Conservation (phyloP, 2,113 vertebrate genomes). For the Eptesicus fuscus region DNA sequence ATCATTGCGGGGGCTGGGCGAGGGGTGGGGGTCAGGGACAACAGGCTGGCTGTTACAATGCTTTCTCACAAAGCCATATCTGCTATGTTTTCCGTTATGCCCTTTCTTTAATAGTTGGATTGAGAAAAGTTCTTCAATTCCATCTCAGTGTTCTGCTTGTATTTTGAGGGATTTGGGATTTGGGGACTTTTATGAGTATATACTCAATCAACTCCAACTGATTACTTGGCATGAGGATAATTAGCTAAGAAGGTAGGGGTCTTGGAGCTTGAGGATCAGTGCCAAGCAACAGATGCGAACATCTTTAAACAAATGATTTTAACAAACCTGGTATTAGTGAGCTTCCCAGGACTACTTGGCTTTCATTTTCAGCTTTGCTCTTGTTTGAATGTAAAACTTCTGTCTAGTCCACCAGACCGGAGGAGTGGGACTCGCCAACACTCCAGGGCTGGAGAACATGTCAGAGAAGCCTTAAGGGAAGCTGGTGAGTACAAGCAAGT, state of each 20-base stretch:
- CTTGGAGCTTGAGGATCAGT: constrained; percentile 45
- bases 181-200: constrained; percentile 6
- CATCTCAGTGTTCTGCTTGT: neutral
- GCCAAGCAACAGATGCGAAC: constrained; percentile 60
- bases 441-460: neutral
- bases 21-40: neutral
- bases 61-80: neutral
- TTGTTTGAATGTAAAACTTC: neutral
- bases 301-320: constrained; percentile 60
- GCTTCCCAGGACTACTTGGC: neutral
- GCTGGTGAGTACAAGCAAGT: neutral
- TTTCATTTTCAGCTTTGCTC: constrained; percentile 27
- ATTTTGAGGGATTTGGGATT: neutral
- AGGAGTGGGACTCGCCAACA: neutral
- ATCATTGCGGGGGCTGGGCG: neutral
- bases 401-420: neutral
- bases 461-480: neutral
- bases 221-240: constrained; percentile 50
- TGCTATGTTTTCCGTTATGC: neutral
- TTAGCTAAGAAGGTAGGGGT: constrained; percentile 47
- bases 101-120: neutral
- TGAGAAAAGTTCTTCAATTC: constrained; percentile 38
- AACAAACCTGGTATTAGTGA: neutral
- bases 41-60: neutral
- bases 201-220: constrained; percentile 42